Base-by-base conservation (phyloP, 2,113 vertebrate species). In the Nibea albiflora region DNA sequence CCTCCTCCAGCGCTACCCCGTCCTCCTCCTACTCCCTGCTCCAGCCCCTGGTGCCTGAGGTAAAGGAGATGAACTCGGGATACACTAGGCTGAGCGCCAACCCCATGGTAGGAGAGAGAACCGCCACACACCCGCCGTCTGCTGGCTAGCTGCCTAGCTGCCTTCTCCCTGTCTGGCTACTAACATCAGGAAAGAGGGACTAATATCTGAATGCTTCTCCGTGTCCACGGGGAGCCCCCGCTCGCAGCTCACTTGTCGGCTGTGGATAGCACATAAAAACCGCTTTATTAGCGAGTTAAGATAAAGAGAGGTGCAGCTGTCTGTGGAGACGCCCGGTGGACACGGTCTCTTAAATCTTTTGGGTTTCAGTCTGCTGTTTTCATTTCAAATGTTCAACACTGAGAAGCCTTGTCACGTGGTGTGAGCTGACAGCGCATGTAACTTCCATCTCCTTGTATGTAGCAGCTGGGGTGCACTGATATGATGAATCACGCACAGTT, bases 71-170 rank as follows among this genome's bases (percentile, higher is more conserved):
- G 92, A 92, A 85, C 88, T 90, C 88, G 88, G 91, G 92, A 89
- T 94, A 94, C 93, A 93, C 93, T 92, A 93, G 93, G 87, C 93
- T 94, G 92, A 94, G 89, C 92, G 92, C 90, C 93, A 89, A 94
- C 90, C 88, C 87, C 88, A 94, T 94, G 93, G 93, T 94, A 94
- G 90, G 93, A 94, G 88, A 92, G 87, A 89, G 78, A 75, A 15
- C 85, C 84, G 22, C 80, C 86, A 60, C 78, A 52, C 81, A 31
- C 35, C 50, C 12, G 68, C 77, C 69, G 12, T 65, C 73, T 67
- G 71, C 84, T 76, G 66, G 73, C 82, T 85, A 63, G 50, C 85
- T 61, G 28, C 80, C 83, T 84, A 65, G 52, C 87, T 67, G 28
- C 79, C 81, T 78, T 67, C 87, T 86, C 83, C 68, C 85, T 81